Conservation (phyloP, 2,113 vertebrate species). For the Sinocyclocheilus anophthalmus region DNA sequence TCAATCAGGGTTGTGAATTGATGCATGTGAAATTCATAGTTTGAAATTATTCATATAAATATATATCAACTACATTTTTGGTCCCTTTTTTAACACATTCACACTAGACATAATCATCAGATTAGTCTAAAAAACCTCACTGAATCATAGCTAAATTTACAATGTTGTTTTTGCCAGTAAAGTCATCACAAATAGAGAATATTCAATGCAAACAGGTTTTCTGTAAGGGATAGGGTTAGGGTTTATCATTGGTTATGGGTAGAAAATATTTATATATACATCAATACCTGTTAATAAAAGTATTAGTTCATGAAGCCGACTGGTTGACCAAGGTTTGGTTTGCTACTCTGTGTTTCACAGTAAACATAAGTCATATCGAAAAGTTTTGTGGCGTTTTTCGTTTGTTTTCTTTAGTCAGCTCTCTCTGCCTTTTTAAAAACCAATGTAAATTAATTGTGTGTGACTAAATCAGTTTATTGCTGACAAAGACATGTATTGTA, state of each 20-base stretch:
- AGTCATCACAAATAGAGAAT: neutral
- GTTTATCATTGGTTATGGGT: too few relatives aligned
- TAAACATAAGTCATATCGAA: neutral
- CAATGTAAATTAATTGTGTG: neutral
- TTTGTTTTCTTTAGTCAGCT: slow-evolving; percentile 5
- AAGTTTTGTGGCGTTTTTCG: neutral
- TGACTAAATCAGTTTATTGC: slow-evolving; percentile 1
- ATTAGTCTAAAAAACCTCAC: neutral
- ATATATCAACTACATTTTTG: neutral
- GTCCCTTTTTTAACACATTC: neutral
- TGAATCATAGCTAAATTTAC: neutral
- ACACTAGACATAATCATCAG: neutral
- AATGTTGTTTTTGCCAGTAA: neutral
- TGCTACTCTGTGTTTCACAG: neutral
- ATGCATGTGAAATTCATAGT: too few relatives aligned
- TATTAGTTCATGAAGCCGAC: neutral
- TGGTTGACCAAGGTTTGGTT: neutral
- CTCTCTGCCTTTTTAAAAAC: neutral
- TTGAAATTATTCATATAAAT: neutral
- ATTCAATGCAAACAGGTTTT: neutral
- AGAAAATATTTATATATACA: neutral
- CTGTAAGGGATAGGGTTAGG: too few relatives aligned
- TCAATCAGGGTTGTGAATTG: too few relatives aligned
- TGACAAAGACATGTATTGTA: neutral
- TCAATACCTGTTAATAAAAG: neutral